These are phyloP conservation scores for Cataglyphis albicans DNA, from an alignment of 2,888 invertebrate species.

Conservation along the genomic window DNA sequence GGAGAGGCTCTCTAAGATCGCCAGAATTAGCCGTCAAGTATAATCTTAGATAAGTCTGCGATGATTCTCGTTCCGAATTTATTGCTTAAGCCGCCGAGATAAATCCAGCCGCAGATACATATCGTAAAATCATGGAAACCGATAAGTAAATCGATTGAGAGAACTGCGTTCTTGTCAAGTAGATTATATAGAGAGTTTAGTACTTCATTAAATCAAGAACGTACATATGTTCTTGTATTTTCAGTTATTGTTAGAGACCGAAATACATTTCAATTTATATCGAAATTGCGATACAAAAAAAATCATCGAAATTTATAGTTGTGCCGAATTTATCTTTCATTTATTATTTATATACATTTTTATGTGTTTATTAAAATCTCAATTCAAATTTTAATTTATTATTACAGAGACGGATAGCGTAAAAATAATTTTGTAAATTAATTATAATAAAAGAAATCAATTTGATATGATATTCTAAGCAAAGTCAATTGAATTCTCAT, in stretches of 20 bases:
- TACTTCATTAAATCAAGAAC: not conserved
- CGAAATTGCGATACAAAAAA: not conserved
- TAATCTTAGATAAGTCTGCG: slow-evolving; percentile 1
- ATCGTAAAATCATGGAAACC: not conserved
- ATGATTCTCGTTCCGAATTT: not conserved
- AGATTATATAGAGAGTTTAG: not conserved
- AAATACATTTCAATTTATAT: slow-evolving; percentile 2
- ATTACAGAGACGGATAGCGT: not conserved
- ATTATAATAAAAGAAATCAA: not conserved
- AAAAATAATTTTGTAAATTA: not conserved
- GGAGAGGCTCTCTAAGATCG: slow-evolving; percentile 25
- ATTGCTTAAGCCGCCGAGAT: not conserved
- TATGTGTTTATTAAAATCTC: not conserved
- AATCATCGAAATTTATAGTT: not conserved
- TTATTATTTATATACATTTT: not conserved
- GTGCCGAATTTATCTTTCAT: not conserved
- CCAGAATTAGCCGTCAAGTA: slow-evolving; percentile 26
- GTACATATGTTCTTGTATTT: not conserved
- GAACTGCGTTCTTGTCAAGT: not conserved
- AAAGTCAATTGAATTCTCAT: not conserved
- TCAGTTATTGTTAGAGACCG: not conserved
- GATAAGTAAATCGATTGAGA: not conserved
- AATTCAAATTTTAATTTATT: not conserved
- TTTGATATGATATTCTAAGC: not conserved
- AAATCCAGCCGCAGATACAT: slow-evolving; percentile 26